Evolutionary conservation across 64 coral and sea anemone species (phyloP), one percentile per base, ranked within the genome.

Genomic region (Stylophora pistillata): DNA sequence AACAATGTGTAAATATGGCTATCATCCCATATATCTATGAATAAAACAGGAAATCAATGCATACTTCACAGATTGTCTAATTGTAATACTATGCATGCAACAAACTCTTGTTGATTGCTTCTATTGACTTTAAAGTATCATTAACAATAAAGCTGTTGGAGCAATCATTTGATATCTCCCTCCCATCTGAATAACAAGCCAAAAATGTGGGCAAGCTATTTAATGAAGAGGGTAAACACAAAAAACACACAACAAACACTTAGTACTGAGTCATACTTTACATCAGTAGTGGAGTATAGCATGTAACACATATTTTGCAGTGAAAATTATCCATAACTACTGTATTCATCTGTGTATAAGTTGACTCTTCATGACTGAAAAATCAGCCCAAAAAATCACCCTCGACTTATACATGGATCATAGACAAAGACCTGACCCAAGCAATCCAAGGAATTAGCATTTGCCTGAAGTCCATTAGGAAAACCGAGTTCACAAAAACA

Each of bases 121-220:
- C 14, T 2, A 84, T 37, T 82, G 30, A 65, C 78, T 53, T 70
- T 64, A 23, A 69, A 84, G 80, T 84, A 84, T 21, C 23, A 4
- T 14, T 9, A 26, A 84, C 62, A 13, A 68, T 41, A 78, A 69
- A 68, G 80, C 15, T 70, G 62, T 84, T 69, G 62, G 26, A 84
- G 80, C 80, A 69, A 84, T 61, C 61, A 68, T 54, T 70, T 30
- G 2, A 12, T 70, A 23, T 84, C 34, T 84, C 80, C 61, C 61
- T 70, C 62, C 33, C 80, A 84, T 84, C 80, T 84, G 80, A 84
- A 69, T 72, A 89, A 70, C 13, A 78, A 78, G 64, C 65, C 32
- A 88, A 64, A 62, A 69, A 78, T 27, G 64, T 27, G 18, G 58
- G 60, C 75, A 41, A 62, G 73, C 21, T 52, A 75, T 25, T 76